Percentiles rank a stretch among this genome's conserved stretches.
phyloP scores from a whole-genome alignment of 2,113 vertebrate species.

The Climacteris rufus region DNA sequence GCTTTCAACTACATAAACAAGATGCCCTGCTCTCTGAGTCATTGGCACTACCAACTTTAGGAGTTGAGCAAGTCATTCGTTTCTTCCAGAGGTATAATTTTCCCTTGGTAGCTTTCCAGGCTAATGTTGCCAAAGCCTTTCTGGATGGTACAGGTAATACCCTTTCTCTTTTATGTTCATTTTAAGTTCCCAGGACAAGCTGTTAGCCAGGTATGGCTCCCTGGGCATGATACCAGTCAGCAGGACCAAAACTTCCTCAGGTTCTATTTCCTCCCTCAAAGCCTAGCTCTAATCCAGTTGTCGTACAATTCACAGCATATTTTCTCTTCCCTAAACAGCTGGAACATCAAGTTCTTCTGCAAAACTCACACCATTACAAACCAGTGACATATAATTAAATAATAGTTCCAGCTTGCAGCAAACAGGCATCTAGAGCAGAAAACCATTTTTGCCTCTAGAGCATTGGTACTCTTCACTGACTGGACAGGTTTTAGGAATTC shows the following conservation, averaged over 20 bases:
- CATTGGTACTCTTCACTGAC: neutral
- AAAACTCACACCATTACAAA: neutral
- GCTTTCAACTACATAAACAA: neutral
- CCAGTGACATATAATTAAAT: neutral
- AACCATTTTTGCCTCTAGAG: neutral
- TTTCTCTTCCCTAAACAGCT: neutral
- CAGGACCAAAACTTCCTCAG: neutral
- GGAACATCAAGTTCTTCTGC: neutral
- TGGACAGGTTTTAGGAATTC: neutral
- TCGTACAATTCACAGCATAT: neutral
- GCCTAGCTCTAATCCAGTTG: neutral
- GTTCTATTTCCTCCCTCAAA: neutral
- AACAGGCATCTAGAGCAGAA: neutral
- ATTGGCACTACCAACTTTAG: neutral
- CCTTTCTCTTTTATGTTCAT: conserved; percentile 21
- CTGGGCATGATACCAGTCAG: neutral
- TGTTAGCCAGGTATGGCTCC: neutral
- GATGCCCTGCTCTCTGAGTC: neutral
- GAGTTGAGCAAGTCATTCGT: neutral
- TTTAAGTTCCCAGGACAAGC: neutral
- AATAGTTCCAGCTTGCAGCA: neutral
- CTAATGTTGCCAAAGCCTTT: neutral
- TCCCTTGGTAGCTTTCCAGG: conserved; percentile 10
- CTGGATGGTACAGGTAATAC: conserved; percentile 13
- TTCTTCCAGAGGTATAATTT: conserved; percentile 13